These are phyloP conservation scores for Tipula unca DNA, from an alignment of 2,888 invertebrate species.

Conservation along the genomic window DNA sequence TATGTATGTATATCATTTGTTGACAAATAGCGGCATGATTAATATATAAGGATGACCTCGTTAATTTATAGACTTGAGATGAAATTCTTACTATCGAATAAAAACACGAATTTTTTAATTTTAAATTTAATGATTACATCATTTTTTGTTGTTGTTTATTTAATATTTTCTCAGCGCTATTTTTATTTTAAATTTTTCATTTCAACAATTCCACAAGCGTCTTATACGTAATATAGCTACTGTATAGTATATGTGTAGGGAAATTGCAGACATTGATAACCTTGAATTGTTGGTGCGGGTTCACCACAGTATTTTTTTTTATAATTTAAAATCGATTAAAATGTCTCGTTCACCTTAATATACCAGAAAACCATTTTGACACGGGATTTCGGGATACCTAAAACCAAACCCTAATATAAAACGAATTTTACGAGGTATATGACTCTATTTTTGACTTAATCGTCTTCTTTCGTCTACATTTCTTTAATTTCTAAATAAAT, in stretches of 20 bases:
- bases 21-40: neutral
- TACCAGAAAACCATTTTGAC: neutral
- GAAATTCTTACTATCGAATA: neutral
- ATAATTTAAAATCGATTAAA: neutral
- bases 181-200: neutral
- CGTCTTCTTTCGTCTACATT: neutral
- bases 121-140: constrained; percentile 4
- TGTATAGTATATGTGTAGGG: neutral
- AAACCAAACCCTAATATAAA: neutral
- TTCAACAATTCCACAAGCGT: neutral
- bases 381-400: neutral
- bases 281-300: neutral
- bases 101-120: neutral
- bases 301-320: neutral
- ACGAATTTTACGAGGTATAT: neutral
- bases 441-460: neutral
- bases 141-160: neutral
- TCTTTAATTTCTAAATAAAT: neutral
- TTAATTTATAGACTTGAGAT: neutral
- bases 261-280: neutral
- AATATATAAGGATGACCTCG: neutral
- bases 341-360: neutral
- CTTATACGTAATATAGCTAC: neutral
- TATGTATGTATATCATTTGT: no score
- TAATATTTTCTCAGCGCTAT: neutral